These are phyloP conservation scores for Emydura subglobosa DNA, from an alignment of 2,113 vertebrate species.

Conservation along the genomic window DNA sequence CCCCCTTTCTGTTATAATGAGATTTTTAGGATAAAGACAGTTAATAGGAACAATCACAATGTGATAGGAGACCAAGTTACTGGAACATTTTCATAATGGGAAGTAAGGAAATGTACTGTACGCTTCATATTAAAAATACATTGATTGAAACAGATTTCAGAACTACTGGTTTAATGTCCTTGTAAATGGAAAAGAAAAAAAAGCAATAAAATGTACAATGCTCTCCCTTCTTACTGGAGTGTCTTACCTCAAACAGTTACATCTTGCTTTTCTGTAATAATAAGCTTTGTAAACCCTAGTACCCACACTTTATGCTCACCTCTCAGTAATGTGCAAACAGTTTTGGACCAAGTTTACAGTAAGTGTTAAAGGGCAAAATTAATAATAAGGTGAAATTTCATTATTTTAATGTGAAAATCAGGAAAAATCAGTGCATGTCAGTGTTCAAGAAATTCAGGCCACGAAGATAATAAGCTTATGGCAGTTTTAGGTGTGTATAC, in stretches of 20 bases:
- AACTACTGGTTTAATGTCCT: background rate
- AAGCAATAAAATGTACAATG: background rate
- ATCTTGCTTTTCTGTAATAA: slow-evolving; percentile 2
- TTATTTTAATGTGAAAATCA: slow-evolving; percentile 54
- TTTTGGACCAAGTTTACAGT: slow-evolving; percentile 35
- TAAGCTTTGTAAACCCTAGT: background rate
- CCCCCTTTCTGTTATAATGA: slow-evolving; percentile 12
- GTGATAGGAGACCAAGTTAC: slow-evolving; percentile 28
- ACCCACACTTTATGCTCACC: background rate
- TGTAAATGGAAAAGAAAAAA: background rate
- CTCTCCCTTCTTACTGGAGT: background rate
- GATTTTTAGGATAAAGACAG: slow-evolving; percentile 31
- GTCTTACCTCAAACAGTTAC: background rate
- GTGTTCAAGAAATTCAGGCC: slow-evolving; percentile 18
- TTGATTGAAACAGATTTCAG: background rate
- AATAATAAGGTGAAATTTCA: slow-evolving; percentile 61
- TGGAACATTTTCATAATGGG: slow-evolving; percentile 32
- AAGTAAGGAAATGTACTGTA: slow-evolving; percentile 16
- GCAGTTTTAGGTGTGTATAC: background rate
- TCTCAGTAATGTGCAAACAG: background rate
- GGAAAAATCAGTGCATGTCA: slow-evolving; percentile 37
- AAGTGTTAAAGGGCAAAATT: slow-evolving; percentile 24
- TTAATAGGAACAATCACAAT: slow-evolving; percentile 31
- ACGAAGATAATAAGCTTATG: background rate
- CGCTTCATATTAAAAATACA: slow-evolving; percentile 25